A percentile compares a stretch with the other conserved stretches of the same genome.
Evolutionary conservation across 37 sponge, comb jelly and placozoan genomes (phyloP).

Genomic region (Aplysina aerophoba): DNA sequence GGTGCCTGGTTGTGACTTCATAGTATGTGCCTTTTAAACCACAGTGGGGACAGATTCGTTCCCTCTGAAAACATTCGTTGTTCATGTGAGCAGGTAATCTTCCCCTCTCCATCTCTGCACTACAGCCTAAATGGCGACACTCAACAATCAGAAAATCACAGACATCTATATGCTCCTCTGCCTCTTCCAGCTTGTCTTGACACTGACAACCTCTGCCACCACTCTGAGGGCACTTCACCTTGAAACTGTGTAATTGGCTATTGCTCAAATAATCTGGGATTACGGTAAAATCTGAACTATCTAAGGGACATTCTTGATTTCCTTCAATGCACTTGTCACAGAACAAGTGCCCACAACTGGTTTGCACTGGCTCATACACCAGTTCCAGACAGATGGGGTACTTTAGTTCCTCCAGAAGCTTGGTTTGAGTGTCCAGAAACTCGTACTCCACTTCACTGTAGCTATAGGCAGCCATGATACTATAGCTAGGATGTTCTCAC

Average conservation of each 20-base stretch:
- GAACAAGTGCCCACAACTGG: too few relatives aligned
- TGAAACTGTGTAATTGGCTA: not conserved
- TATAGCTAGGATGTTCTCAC: too few relatives aligned
- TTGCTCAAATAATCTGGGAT: conserved; percentile 18
- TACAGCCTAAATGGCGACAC: not conserved
- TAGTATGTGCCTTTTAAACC: not conserved
- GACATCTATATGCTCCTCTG: not conserved
- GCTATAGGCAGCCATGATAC: too few relatives aligned
- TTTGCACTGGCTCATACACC: too few relatives aligned
- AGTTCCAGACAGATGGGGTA: too few relatives aligned
- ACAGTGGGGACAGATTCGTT: not conserved
- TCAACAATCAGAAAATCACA: not conserved
- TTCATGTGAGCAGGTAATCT: not conserved
- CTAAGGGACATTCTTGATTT: too few relatives aligned
- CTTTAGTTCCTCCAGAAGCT: too few relatives aligned
- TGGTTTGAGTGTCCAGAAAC: too few relatives aligned
- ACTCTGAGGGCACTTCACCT: conserved; percentile 14
- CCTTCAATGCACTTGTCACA: too few relatives aligned
- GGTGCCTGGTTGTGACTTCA: not conserved
- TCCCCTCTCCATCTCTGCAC: not conserved
- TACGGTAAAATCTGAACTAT: conserved; percentile 15
- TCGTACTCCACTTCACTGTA: too few relatives aligned
- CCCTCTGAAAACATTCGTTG: not conserved
- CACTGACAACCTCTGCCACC: conserved; percentile 26
- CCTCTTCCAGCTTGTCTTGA: conserved; percentile 9